phyloP scores from a whole-genome alignment of 2,888 invertebrate genomes.

The Tipula lateralis region DNA sequence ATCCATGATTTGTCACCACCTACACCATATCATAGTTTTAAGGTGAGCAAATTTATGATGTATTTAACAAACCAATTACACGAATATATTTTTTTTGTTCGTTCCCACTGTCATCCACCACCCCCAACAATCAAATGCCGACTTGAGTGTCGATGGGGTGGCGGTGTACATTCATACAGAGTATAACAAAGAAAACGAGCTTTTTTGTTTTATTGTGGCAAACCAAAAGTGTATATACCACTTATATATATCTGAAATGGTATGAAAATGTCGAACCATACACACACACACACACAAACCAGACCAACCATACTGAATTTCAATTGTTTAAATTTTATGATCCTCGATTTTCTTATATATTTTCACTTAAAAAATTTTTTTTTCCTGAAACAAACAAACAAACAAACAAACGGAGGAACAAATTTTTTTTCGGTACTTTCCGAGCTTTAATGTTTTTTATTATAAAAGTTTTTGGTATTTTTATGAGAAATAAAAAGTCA shows the following conservation, averaged over 20 bases:
- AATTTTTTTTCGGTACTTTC: not conserved
- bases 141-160: no score
- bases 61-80: conserved; percentile 24
- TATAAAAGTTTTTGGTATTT: not conserved
- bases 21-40: not conserved
- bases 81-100: not conserved
- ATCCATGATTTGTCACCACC: not conserved
- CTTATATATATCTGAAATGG: no score
- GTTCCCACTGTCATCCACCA: not conserved
- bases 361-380: conserved; percentile 15
- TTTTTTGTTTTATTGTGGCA: not conserved
- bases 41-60: not conserved
- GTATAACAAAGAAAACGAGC: not conserved
- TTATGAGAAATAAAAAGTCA: conserved; percentile 24
- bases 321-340: conserved; percentile 24
- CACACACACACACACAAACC: not conserved
- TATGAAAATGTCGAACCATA: not conserved
- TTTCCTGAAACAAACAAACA: not conserved
- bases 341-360: not conserved
- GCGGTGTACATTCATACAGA: not conserved
- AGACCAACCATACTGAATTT: not conserved
- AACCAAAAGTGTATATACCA: not conserved
- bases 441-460: not conserved
- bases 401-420: not conserved
- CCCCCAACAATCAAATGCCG: no score